phyloP scores from a whole-genome alignment of 2,113 vertebrate genomes.

The Ciconia stormi region DNA sequence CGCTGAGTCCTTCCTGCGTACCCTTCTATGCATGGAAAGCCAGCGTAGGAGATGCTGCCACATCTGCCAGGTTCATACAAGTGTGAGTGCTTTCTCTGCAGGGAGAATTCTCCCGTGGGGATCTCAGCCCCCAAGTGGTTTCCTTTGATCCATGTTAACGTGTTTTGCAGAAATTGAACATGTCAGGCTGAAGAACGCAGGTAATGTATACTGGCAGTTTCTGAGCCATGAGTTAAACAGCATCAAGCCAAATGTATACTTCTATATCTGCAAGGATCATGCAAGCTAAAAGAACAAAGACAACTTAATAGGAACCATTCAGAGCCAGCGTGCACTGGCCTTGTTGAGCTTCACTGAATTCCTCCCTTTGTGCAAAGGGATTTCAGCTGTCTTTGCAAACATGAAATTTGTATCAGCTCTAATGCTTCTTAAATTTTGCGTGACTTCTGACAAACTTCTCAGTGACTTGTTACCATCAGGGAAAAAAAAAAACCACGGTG shows the following conservation, averaged over 20 bases:
- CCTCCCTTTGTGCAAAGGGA: not conserved
- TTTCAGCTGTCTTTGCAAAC: constrained; percentile 53
- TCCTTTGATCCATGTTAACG: not conserved
- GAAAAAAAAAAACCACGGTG: not conserved
- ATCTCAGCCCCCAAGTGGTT: not conserved
- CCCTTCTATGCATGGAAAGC: not conserved
- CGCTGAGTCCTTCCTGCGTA: not conserved
- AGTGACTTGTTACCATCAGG: not conserved
- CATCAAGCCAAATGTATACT: not conserved
- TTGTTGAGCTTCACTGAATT: not conserved
- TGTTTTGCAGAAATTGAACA: not conserved
- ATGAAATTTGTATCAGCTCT: constrained; percentile 17
- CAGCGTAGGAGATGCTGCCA: not conserved
- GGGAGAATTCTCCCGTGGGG: not conserved
- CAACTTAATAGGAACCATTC: not conserved
- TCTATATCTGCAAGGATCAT: not conserved
- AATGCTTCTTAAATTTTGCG: constrained; percentile 39
- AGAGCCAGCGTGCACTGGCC: not conserved
- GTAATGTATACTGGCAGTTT: not conserved
- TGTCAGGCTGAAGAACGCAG: not conserved
- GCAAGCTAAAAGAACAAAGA: not conserved
- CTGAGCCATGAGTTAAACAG: not conserved
- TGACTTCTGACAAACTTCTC: constrained; percentile 16
- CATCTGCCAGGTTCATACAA: not conserved
- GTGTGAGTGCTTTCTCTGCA: not conserved